Conservation (phyloP, 1,140 invertebrate genomes). For the Lepidurus packardi region DNA sequence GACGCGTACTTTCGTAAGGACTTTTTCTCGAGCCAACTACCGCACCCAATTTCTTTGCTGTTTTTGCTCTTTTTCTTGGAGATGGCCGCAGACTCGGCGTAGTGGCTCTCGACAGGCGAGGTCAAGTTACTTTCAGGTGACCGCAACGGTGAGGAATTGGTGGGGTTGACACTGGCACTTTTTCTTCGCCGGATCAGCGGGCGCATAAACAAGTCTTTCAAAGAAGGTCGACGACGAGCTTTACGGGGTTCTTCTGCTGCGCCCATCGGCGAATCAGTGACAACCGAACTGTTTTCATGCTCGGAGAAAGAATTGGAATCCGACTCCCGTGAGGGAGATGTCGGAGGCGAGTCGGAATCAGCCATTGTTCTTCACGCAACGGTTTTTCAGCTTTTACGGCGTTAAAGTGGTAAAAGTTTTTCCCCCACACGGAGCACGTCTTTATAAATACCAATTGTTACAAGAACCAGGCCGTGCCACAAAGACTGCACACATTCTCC, state of each 20-base stretch:
- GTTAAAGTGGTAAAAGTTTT: neutral
- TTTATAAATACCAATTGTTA: neutral
- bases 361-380: neutral
- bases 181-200: constrained; percentile 17
- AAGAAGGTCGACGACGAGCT: constrained; percentile 29
- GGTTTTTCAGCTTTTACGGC: neutral
- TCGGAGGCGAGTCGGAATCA: constrained; percentile 10
- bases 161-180: neutral
- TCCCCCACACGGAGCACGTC: neutral
- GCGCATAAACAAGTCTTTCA: constrained; percentile 29
- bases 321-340: constrained; percentile 16
- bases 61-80: constrained; percentile 30
- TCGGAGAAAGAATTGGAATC: constrained; percentile 4
- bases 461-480: neutral
- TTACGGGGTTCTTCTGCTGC: neutral
- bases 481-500: constrained; percentile 18
- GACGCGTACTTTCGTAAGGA: constrained; percentile 13
- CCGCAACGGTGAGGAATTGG: neutral
- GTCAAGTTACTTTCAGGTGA: constrained; percentile 12
- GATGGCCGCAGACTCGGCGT: neutral
- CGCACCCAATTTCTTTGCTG: constrained; percentile 19
- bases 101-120: constrained; percentile 15
- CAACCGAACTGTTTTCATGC: constrained; percentile 1
- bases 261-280: neutral
- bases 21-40: constrained; percentile 32